These are phyloP conservation scores for Allophyes oxyacanthae DNA, from an alignment of 2,888 invertebrate genomes.

Conservation along the genomic window DNA sequence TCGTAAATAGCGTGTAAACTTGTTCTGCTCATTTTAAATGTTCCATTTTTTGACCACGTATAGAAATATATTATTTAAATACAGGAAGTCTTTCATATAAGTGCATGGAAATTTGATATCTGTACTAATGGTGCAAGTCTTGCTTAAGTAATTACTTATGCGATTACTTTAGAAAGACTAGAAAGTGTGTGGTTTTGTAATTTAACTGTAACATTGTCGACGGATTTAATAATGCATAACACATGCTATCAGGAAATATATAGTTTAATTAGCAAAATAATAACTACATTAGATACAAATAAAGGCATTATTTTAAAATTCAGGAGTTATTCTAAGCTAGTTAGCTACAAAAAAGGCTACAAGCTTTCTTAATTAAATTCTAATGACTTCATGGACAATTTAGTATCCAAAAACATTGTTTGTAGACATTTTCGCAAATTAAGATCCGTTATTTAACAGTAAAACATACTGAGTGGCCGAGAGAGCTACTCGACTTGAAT, in stretches of 20 bases:
- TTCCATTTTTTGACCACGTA: slow-evolving; percentile 10
- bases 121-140: slow-evolving; percentile 5
- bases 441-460: slow-evolving; percentile 69
- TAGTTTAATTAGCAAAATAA: background rate
- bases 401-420: slow-evolving; percentile 31
- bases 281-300: background rate
- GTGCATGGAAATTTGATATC: slow-evolving; percentile 5
- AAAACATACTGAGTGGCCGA: slow-evolving; percentile 48
- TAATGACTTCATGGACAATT: slow-evolving; percentile 43
- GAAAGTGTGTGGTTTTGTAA: slow-evolving; percentile 7
- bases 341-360: slow-evolving; percentile 13
- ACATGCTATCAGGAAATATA: background rate
- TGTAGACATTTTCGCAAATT: slow-evolving; percentile 59
- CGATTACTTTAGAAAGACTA: slow-evolving; percentile 14
- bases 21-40: slow-evolving; percentile 51
- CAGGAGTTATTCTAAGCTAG: background rate
- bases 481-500: slow-evolving; percentile 52
- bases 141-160: background rate
- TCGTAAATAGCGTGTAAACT: slow-evolving; percentile 61
- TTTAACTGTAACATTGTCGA: background rate
- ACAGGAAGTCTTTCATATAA: slow-evolving; percentile 25
- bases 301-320: background rate
- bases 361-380: slow-evolving; percentile 32
- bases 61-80: slow-evolving; percentile 11
- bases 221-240: background rate